phyloP scores from a whole-genome alignment of 2,888 invertebrate genomes.

The Nephrotoma appendiculata region DNA sequence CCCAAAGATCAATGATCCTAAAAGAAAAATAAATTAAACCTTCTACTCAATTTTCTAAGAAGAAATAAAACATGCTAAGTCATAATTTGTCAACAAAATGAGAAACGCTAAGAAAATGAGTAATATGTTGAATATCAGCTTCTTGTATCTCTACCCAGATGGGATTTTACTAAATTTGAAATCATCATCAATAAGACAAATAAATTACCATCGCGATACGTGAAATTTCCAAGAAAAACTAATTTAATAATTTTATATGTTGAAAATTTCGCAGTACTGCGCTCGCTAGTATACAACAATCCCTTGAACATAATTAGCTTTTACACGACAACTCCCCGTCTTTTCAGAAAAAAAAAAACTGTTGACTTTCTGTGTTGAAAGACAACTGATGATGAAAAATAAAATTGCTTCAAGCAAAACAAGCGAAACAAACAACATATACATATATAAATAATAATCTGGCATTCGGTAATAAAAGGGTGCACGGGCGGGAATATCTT shows the following conservation, averaged over 20 bases:
- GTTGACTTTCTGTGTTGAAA: not conserved
- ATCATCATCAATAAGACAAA: not conserved
- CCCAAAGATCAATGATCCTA: too few relatives aligned
- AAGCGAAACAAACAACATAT: not conserved
- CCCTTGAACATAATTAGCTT: not conserved
- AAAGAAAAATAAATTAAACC: too few relatives aligned
- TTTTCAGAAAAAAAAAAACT: not conserved
- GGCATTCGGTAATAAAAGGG: not conserved
- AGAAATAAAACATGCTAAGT: too few relatives aligned
- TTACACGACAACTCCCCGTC: not conserved
- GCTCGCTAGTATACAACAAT: not conserved
- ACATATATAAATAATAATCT: not conserved
- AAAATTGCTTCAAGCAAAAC: not conserved
- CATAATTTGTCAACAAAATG: too few relatives aligned
- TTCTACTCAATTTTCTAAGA: too few relatives aligned
- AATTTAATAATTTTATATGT: too few relatives aligned
- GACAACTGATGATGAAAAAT: not conserved
- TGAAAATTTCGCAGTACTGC: not conserved
- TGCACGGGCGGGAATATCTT: not conserved
- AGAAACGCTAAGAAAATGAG: too few relatives aligned
- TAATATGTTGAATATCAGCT: too few relatives aligned
- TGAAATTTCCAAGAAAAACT: not conserved
- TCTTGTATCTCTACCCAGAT: too few relatives aligned
- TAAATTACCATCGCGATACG: not conserved
- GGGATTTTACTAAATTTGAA: not conserved